A percentile compares a stretch with the other conserved stretches of the same genome.
phyloP scores from a whole-genome alignment of 2,797 vertebrate genomes.

The Remorina albescens region DNA sequence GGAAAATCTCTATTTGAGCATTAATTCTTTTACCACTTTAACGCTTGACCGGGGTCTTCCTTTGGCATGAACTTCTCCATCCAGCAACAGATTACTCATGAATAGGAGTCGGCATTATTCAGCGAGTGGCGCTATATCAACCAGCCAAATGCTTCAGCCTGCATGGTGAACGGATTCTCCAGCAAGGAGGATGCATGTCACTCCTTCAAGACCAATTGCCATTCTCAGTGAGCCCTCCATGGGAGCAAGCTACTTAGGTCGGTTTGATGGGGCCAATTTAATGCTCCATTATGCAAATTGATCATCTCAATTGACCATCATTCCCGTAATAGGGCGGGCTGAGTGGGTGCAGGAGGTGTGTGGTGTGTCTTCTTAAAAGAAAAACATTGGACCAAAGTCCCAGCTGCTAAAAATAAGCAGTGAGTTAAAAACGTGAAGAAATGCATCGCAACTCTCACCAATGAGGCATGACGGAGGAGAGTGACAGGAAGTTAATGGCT shows the following conservation, averaged over 20 bases:
- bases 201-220: conserved; percentile 79
- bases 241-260: conserved; percentile 77
- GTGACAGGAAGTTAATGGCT: conserved; percentile 74
- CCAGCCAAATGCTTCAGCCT: conserved; percentile 56
- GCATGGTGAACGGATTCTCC: conserved; percentile 66
- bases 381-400: conserved; percentile 76
- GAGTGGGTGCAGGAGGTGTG: conserved; percentile 66
- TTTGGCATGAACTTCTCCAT: conserved; percentile 59
- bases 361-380: conserved; percentile 73
- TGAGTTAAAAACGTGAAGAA: conserved; percentile 73
- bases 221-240: conserved; percentile 72
- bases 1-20: conserved; percentile 21
- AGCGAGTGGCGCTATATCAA: conserved; percentile 59
- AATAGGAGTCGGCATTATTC: conserved; percentile 72
- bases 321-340: conserved; percentile 81
- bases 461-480: conserved; percentile 75
- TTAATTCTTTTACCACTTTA: conserved; percentile 24
- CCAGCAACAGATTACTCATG: conserved; percentile 64
- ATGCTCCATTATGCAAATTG: conserved; percentile 91
- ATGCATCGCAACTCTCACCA: conserved; percentile 68
- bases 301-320: conserved; percentile 89
- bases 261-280: conserved; percentile 86
- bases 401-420: conserved; percentile 78
- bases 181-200: conserved; percentile 70
- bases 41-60: conserved; percentile 30